A percentile compares a stretch with the other conserved stretches of the same genome.
Evolutionary conservation across 2,797 vertebrate genomes (phyloP).

Genomic region (Sebastes iracundus): DNA sequence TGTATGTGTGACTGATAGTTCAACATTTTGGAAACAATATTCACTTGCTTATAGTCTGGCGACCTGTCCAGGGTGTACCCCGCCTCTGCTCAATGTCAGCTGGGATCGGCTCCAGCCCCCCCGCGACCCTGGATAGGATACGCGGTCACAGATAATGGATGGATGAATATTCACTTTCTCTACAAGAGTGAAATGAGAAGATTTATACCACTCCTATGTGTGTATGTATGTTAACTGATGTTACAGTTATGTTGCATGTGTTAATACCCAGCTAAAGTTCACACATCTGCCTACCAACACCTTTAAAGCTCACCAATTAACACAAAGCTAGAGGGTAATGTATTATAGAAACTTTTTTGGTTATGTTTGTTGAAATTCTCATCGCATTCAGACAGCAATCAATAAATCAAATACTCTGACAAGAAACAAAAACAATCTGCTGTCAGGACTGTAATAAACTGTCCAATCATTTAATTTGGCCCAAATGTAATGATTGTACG

Average conservation of each 20-base stretch:
- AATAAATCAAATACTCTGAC: background rate
- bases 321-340: background rate
- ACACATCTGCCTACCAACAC: background rate
- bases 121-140: no score
- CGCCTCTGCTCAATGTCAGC: no score
- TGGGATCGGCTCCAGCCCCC: no score
- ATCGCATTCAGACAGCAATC: background rate
- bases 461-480: no score
- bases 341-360: background rate
- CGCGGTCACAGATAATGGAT: accelerated
- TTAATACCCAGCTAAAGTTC: background rate
- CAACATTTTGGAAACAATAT: no score
- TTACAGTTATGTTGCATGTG: background rate
- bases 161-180: background rate
- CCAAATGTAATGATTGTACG: no score
- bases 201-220: background rate
- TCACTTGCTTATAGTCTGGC: no score
- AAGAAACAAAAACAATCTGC: no score
- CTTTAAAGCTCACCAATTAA: background rate
- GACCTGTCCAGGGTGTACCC: no score
- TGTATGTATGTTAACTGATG: background rate
- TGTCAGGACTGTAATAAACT: no score
- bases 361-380: background rate
- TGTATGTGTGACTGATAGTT: no score
- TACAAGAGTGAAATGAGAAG: background rate